phyloP scores from a whole-genome alignment of 2,797 vertebrate species.

The Pantherophis vulpinus region DNA sequence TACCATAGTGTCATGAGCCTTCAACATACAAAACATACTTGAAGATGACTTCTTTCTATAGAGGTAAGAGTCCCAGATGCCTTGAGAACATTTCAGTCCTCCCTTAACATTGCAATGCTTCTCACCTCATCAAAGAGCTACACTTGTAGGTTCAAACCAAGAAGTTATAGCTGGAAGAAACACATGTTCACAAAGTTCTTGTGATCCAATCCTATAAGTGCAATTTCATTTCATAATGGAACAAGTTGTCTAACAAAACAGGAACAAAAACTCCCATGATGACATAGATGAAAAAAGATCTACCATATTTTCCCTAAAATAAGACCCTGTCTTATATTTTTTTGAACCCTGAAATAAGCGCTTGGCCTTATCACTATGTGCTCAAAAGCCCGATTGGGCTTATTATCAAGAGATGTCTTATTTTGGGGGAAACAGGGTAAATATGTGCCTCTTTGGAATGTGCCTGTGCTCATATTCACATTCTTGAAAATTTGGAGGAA shows the following conservation, averaged over 20 bases:
- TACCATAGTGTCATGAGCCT: neutral
- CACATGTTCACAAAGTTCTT: neutral
- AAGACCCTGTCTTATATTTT: too few species aligned
- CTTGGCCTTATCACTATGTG: too few species aligned
- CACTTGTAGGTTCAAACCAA: neutral
- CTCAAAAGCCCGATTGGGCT: too few species aligned
- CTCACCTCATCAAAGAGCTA: neutral
- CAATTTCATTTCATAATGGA: neutral
- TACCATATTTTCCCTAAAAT: too few species aligned
- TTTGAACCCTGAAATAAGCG: too few species aligned
- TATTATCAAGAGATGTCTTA: too few species aligned
- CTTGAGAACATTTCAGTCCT: neutral
- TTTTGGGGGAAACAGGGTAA: neutral
- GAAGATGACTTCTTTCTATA: neutral
- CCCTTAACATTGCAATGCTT: neutral
- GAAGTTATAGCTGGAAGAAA: neutral
- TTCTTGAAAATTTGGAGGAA: neutral
- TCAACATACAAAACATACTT: neutral
- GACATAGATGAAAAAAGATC: neutral
- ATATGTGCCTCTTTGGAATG: neutral
- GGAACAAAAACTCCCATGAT: neutral
- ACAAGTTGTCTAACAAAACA: neutral
- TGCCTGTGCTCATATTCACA: neutral
- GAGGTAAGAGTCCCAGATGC: neutral
- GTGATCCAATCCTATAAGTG: neutral